These are phyloP conservation scores for Lochmaea crataegi DNA, from an alignment of 2,888 invertebrate species.

Conservation along the genomic window DNA sequence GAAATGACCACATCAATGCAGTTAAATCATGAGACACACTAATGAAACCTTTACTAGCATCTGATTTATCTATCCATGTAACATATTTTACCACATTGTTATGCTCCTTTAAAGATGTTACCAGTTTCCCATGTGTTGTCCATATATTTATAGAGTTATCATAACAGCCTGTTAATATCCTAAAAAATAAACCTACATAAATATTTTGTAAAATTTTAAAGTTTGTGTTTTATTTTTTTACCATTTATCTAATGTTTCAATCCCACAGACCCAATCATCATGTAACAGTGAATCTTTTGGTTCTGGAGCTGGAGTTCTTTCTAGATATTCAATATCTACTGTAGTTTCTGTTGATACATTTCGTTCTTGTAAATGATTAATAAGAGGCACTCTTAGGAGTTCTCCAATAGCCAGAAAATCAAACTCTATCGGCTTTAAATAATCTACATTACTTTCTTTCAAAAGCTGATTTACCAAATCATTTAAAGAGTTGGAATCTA, in stretches of 20 bases:
- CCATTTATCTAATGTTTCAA: slow-evolving; percentile 55
- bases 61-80: slow-evolving; percentile 81
- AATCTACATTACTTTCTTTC: slow-evolving; percentile 68
- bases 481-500: slow-evolving; percentile 78
- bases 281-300: slow-evolving; percentile 93
- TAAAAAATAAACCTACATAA: slow-evolving; percentile 55
- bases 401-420: slow-evolving; percentile 91
- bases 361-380: slow-evolving; percentile 81
- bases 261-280: slow-evolving; percentile 94
- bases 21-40: slow-evolving; percentile 94
- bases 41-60: slow-evolving; percentile 65
- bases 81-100: slow-evolving; percentile 89
- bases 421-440: slow-evolving; percentile 73
- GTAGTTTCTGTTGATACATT: slow-evolving; percentile 85
- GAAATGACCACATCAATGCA: slow-evolving; percentile 71
- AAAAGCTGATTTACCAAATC: slow-evolving; percentile 83
- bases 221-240: slow-evolving; percentile 30
- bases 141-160: slow-evolving; percentile 93
- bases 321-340: slow-evolving; percentile 91
- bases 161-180: slow-evolving; percentile 93
- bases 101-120: slow-evolving; percentile 87
- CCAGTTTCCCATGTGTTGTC: slow-evolving; percentile 86
- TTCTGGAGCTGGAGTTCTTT: slow-evolving; percentile 89
- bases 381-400: slow-evolving; percentile 77
- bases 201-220: not conserved